Percentiles rank a stretch among this genome's conserved stretches.
Conservation (phyloP, 2,797 vertebrate genomes). For the Neopelma chrysocephalum region DNA sequence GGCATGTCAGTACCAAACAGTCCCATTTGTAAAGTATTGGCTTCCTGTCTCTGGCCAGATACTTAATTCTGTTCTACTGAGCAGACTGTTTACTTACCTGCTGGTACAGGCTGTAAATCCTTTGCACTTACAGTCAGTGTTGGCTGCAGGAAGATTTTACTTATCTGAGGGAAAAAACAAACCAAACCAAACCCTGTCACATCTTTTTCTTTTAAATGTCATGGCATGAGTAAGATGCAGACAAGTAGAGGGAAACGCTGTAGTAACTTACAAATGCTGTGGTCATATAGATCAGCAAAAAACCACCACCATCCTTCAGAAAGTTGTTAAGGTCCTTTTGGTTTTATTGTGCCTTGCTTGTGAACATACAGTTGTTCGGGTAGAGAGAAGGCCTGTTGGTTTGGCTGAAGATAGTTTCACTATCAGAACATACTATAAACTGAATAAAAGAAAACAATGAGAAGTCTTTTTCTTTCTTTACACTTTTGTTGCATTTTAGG, state of each 20-base stretch:
- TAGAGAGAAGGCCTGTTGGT: neutral
- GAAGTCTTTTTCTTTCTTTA: neutral
- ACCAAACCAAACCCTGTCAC: neutral
- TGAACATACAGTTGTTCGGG: neutral
- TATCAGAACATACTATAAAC: neutral
- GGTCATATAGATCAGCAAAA: slow-evolving; percentile 5
- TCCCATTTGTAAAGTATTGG: slow-evolving; percentile 69
- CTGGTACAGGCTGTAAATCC: slow-evolving; percentile 56
- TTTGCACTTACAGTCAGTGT: slow-evolving; percentile 44
- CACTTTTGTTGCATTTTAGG: neutral
- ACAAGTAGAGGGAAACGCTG: neutral
- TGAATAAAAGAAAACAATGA: neutral
- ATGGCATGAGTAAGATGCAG: neutral
- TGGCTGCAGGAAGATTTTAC: slow-evolving; percentile 29
- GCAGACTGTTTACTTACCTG: slow-evolving; percentile 66
- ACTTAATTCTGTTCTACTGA: slow-evolving; percentile 61
- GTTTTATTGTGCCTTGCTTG: slow-evolving; percentile 10
- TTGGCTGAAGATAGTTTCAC: neutral
- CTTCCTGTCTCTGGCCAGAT: slow-evolving; percentile 65
- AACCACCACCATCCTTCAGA: slow-evolving; percentile 10
- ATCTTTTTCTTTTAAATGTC: neutral
- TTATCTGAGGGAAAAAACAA: neutral
- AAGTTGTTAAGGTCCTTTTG: neutral
- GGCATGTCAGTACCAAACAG: neutral
- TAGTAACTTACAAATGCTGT: neutral